Evolutionary conservation across 2,888 invertebrate species (phyloP).

Genomic region (Balanococcus diminutus): DNA sequence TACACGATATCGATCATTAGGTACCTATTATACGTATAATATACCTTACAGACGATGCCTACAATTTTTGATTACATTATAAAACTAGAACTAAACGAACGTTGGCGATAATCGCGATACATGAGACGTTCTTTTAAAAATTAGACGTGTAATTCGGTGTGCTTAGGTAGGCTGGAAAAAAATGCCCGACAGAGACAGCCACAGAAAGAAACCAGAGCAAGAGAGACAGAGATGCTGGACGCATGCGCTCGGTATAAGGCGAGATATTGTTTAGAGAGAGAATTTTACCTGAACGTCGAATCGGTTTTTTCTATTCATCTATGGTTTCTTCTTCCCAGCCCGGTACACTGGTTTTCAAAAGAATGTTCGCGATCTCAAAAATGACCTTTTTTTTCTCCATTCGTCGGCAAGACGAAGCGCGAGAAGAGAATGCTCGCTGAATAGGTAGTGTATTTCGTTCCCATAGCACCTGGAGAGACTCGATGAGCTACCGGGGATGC

Average conservation of each 20-base stretch:
- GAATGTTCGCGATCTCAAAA: conserved; percentile 52
- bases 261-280: background rate
- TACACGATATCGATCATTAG: background rate
- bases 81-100: background rate
- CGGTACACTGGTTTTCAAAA: conserved; percentile 50
- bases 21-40: no score
- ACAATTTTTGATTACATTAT: background rate
- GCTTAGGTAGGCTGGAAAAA: background rate
- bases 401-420: background rate
- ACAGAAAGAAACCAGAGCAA: background rate
- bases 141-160: background rate
- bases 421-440: conserved; percentile 6
- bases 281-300: conserved; percentile 47
- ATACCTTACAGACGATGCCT: background rate
- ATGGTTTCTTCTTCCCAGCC: conserved; percentile 53
- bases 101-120: background rate
- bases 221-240: background rate
- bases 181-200: background rate
- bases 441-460: conserved; percentile 47
- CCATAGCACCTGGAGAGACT: conserved; percentile 48
- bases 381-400: conserved; percentile 48
- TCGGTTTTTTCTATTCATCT: conserved; percentile 45
- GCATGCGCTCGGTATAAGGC: background rate
- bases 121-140: background rate
- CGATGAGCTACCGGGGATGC: conserved; percentile 46